Percentiles rank a stretch among this genome's conserved stretches.
These are phyloP conservation scores for Gnathonemus longibarbis DNA, from an alignment of 2,113 vertebrate species.

Conservation along the genomic window DNA sequence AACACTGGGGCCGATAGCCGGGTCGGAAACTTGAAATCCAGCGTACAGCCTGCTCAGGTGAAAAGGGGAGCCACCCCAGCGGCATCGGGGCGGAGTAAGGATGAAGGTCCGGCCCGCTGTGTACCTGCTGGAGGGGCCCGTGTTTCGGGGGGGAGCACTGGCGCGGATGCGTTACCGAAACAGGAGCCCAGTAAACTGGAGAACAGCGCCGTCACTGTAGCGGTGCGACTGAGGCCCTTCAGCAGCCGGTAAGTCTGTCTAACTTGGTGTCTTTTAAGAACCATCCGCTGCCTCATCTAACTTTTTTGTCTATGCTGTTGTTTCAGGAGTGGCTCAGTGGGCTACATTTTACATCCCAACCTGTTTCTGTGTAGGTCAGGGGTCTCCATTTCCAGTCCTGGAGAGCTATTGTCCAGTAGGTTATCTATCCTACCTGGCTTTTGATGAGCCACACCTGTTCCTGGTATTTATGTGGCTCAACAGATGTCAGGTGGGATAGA, in stretches of 20 bases:
- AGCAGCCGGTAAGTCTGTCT: slow-evolving; percentile 63
- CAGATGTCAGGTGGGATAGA: too few relatives aligned
- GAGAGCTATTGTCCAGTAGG: not conserved
- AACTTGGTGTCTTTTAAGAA: not conserved
- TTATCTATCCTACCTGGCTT: not conserved
- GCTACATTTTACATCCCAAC: not conserved
- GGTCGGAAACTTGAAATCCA: slow-evolving; percentile 16
- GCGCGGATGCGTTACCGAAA: slow-evolving; percentile 22
- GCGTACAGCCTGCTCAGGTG: slow-evolving; percentile 26
- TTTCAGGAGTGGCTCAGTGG: not conserved
- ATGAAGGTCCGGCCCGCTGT: slow-evolving; percentile 23
- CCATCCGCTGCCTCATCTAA: not conserved
- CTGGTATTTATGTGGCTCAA: not conserved
- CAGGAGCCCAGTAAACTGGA: slow-evolving; percentile 61
- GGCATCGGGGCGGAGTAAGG: slow-evolving; percentile 22
- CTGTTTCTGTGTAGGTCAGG: not conserved
- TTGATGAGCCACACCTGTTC: not conserved
- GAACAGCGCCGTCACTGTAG: slow-evolving; percentile 82
- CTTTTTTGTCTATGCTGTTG: not conserved
- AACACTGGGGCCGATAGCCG: not conserved
- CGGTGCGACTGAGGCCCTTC: slow-evolving; percentile 83
- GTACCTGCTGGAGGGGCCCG: not conserved
- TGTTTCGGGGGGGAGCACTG: not conserved
- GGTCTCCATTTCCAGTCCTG: not conserved
- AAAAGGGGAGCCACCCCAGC: slow-evolving; percentile 30